Evolutionary conservation across 2,797 vertebrate species (phyloP).

Genomic region (Artibeus lituratus): DNA sequence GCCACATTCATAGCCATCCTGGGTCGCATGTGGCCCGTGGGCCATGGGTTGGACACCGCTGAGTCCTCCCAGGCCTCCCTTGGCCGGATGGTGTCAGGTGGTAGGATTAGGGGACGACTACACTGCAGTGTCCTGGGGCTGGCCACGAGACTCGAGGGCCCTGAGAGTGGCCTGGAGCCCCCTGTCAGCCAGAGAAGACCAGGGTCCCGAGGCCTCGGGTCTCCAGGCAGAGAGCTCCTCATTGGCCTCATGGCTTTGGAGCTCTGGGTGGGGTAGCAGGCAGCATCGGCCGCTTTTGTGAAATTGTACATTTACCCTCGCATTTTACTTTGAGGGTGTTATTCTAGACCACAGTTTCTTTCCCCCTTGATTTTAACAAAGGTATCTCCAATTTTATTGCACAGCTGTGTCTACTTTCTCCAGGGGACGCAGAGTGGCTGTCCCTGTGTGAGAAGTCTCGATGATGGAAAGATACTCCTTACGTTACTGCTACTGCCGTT

Average conservation of each 20-base stretch:
- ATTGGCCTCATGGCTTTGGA: fast-evolving
- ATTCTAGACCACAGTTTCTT: not conserved
- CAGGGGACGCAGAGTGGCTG: not conserved
- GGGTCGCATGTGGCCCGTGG: too few relatives aligned
- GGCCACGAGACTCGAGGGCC: not conserved
- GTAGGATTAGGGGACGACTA: too few relatives aligned
- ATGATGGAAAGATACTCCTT: not conserved
- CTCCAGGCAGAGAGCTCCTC: not conserved
- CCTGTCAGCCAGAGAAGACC: not conserved
- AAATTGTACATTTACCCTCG: not conserved
- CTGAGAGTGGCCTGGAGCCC: not conserved
- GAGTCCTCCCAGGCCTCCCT: too few relatives aligned
- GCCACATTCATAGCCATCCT: too few relatives aligned
- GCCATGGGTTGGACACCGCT: too few relatives aligned
- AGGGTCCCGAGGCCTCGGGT: not conserved
- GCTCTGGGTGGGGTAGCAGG: not conserved
- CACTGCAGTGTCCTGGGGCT: not conserved
- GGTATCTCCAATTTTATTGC: not conserved
- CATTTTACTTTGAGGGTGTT: not conserved
- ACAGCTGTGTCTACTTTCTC: not conserved
- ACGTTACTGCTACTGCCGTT: too few relatives aligned
- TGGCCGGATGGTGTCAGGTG: not conserved
- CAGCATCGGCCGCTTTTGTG: not conserved
- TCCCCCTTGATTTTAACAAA: not conserved
- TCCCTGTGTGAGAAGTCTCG: not conserved